Percentiles rank a stretch among this genome's conserved stretches.
Conservation (phyloP, 2,797 vertebrate species). For the Geotrypetes seraphini region DNA sequence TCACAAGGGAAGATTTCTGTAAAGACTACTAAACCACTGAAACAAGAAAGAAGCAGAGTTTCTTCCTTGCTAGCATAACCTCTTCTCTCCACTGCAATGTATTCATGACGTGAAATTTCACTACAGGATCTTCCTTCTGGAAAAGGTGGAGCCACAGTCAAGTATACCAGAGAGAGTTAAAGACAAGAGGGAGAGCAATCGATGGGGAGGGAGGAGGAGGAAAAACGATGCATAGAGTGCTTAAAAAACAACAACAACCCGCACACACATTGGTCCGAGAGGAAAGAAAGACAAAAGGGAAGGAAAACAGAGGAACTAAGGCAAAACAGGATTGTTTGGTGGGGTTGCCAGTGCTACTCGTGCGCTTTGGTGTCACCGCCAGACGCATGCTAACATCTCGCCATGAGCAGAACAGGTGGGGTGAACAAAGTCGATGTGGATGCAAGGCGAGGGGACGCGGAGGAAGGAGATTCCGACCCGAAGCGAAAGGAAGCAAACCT, state of each 20-base stretch:
- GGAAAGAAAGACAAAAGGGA: conserved; percentile 15
- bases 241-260: too few species aligned
- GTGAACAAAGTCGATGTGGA: neutral
- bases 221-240: conserved; percentile 1
- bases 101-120: conserved; percentile 26
- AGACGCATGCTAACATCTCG: too few species aligned
- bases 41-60: too few species aligned
- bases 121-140: conserved; percentile 1
- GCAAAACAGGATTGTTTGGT: too few species aligned
- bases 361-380: too few species aligned
- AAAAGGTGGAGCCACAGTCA: conserved; percentile 10
- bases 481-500: conserved; percentile 54
- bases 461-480: conserved; percentile 18
- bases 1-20: too few species aligned
- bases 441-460: neutral
- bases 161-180: conserved; percentile 1
- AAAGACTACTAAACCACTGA: too few species aligned
- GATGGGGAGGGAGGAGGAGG: neutral
- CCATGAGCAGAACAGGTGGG: conserved; percentile 27
- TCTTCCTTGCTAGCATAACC: too few species aligned
- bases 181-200: neutral
- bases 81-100: conserved; percentile 20
- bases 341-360: too few species aligned
- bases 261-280: conserved; percentile 8
- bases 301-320: neutral